Conservation (phyloP, 2,888 invertebrate species). For the Nomada lathburiana region DNA sequence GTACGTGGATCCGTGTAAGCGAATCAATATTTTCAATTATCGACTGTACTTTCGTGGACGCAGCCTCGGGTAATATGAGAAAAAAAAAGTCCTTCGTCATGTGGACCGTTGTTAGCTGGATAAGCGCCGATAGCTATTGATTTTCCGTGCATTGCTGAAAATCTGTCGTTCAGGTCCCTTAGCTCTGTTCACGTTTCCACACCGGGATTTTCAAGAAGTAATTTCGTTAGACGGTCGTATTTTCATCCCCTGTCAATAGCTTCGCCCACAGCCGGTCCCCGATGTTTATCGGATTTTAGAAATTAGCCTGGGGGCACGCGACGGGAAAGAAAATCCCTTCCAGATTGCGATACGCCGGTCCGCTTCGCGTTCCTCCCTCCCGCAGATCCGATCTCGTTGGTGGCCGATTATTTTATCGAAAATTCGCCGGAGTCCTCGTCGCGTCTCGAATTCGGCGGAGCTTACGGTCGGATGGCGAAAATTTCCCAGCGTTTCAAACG, state of each 20-base stretch:
- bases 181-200: slow-evolving; percentile 39
- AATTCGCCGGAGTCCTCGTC: neutral
- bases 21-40: slow-evolving; percentile 65
- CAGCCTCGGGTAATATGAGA: slow-evolving; percentile 13
- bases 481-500: neutral
- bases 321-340: slow-evolving; percentile 33
- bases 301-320: slow-evolving; percentile 52
- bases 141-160: slow-evolving; percentile 60
- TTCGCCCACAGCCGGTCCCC: neutral
- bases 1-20: slow-evolving; percentile 19
- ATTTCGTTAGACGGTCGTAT: slow-evolving; percentile 56
- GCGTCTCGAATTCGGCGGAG: slow-evolving; percentile 15
- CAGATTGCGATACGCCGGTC: slow-evolving; percentile 8
- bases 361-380: slow-evolving; percentile 1
- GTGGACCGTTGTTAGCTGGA: slow-evolving; percentile 51
- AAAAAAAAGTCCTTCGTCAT: slow-evolving; percentile 43
- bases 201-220: slow-evolving; percentile 63
- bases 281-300: slow-evolving; percentile 62
- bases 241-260: slow-evolving; percentile 55
- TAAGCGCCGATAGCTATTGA: slow-evolving; percentile 57
- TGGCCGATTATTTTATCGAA: slow-evolving; percentile 26
- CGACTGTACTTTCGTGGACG: slow-evolving; percentile 37
- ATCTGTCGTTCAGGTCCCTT: slow-evolving; percentile 55
- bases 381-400: slow-evolving; percentile 14
- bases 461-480: neutral